Evolutionary conservation across 1,140 invertebrate species (phyloP).

Genomic region (Cyrtorhinus lividipennis): DNA sequence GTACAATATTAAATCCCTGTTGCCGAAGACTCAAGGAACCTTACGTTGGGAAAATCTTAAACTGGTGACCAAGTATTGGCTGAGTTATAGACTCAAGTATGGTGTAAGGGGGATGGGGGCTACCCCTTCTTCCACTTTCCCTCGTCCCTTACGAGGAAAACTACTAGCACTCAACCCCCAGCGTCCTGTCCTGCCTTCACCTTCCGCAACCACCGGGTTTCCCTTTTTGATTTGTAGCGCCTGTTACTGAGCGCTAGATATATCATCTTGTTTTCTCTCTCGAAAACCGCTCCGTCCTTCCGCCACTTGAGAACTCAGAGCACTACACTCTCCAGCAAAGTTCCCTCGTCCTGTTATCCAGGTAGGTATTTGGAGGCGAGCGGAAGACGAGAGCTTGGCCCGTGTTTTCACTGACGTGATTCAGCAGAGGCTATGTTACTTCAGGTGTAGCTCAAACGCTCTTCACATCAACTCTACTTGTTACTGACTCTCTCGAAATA

Average conservation of each 20-base stretch:
- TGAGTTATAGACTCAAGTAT: background rate
- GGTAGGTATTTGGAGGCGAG: no score
- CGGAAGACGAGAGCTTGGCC: no score
- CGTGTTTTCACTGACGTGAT: no score
- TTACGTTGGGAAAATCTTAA: no score
- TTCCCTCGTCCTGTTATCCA: background rate
- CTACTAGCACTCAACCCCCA: background rate
- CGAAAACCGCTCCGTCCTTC: constrained; percentile 2
- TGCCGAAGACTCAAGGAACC: no score
- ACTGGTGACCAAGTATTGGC: background rate
- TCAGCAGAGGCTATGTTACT: no score
- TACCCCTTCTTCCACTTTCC: background rate
- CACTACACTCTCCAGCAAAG: background rate
- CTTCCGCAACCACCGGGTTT: background rate
- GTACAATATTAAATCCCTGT: no score
- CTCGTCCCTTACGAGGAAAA: background rate
- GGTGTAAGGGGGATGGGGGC: no score
- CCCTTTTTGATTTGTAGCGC: constrained; percentile 2
- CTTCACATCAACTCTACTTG: no score
- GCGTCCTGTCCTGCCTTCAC: background rate
- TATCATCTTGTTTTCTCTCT: constrained; percentile 10
- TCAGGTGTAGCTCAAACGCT: no score
- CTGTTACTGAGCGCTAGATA: constrained; percentile 5
- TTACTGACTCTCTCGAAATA: no score
- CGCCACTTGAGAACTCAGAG: background rate